Evolutionary conservation across 2,888 invertebrate species (phyloP).

Genomic region (Synergus laeviventris): DNA sequence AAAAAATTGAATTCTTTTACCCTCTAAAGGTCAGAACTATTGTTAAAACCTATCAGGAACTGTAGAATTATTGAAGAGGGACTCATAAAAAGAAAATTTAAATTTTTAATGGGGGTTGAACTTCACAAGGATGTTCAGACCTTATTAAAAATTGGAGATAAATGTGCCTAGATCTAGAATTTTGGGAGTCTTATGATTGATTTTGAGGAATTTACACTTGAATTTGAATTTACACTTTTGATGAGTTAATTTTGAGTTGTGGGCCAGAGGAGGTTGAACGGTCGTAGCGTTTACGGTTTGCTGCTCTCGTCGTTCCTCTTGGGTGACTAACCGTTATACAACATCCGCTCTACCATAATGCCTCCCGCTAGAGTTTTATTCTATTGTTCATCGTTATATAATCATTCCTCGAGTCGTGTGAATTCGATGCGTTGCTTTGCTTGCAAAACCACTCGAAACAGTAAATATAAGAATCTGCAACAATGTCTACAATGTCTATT

Average conservation of each 20-base stretch:
- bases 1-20: too few species aligned
- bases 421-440: constrained; percentile 54
- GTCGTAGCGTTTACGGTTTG: constrained; percentile 72
- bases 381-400: constrained; percentile 75
- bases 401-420: constrained; percentile 63
- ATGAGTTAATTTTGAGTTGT: constrained; percentile 40
- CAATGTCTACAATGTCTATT: neutral
- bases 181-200: neutral
- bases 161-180: neutral
- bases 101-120: too few species aligned
- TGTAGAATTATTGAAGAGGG: too few species aligned
- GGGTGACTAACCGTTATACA: constrained; percentile 76
- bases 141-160: neutral
- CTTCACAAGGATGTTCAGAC: neutral
- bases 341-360: constrained; percentile 74
- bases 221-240: neutral
- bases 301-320: constrained; percentile 75
- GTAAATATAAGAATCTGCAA: neutral
- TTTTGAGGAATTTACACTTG: neutral
- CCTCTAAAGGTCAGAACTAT: too few species aligned
- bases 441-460: constrained; percentile 1
- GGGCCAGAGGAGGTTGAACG: constrained; percentile 62
- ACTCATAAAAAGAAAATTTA: too few species aligned
- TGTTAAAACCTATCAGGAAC: too few species aligned
- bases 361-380: constrained; percentile 67